Base-by-base conservation (phyloP, 1,140 invertebrate genomes). In the Conus ventricosus region DNA sequence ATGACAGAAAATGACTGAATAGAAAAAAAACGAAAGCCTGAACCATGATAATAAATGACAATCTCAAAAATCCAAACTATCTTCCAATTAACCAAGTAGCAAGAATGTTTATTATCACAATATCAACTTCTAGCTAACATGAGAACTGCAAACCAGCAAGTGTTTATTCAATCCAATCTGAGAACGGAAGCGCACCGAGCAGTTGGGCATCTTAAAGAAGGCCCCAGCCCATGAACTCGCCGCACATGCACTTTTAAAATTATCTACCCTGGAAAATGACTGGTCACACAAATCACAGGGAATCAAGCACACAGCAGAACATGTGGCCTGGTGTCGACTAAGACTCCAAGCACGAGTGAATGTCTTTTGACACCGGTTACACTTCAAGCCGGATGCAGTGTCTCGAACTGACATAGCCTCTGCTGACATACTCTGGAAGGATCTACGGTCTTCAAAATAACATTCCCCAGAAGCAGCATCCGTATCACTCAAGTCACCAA, bases 241-340 rank as follows among this genome's bases (percentile, higher is more conserved):
- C 75, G 85, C 51, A 87, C 71, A 80, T 87, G 85, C 54, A 78
- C 71, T 57, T 75, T 67, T 53, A 87, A 87, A 78, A 20, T 87
- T 87, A 54, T 87, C 85, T 1, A 57, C 71, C 5, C 85, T 67
- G 51, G 67, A 78, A 87, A 87, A 87, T 8, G 85, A 51, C 85
- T 87, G 85, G 54, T 87, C 85, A 87, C 85, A 87, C 39, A 78
- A 57, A 67, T 87, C 85, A 87, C 85, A 87, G 1, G 85, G 85
- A 54, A 87, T 57, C 53, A 87, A 71, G 53, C 17, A 80, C n/a
- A 87, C 71, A 57, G 71, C 53, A n/a, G 39, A 54, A 39, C 85
- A 87, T 13, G 71, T 57, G 20, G 85, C 85, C 23, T 87, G 85
- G 75, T 87, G 85, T 55, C 85, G 39, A 57, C 67, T 57, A 23